Base-by-base conservation (phyloP, 1,140 invertebrate species). In the Drosophila simulans region DNA sequence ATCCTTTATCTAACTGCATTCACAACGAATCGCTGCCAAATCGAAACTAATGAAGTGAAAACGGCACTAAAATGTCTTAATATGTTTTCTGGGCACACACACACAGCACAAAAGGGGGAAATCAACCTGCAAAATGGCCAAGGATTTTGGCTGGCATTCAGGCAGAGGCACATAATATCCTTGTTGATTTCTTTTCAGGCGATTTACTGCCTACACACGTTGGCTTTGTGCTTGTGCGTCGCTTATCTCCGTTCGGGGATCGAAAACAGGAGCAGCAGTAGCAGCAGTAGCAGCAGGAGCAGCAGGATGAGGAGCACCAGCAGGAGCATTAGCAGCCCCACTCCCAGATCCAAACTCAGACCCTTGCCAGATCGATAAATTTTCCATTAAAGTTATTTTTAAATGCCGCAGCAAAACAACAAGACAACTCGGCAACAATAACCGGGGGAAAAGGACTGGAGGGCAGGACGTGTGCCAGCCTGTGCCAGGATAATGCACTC, bases 301-400 rank as follows among this genome's bases (percentile, higher is more conserved):
- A 13, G 20, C 45, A 15, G 15, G 15, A 52, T 45, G 25, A 22
- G 25, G 34, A 56, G 48, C 17, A 62, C 49, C 13, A 37, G 11
- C 8, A 37, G 35, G 34, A 56, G 52, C 22, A 62, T 58, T 39
- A 39, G 37, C 37, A 39, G 37, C 37, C 42, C 27, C 43, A 22
- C 10, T 5, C 20, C 39, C 20, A 13, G 13, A 22, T 17, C 43
- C 42, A 20, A 15, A 31, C 39, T 17, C 45, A 34, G 40, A 40
- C 42, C 56, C 45, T 49, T 63, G 70, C 57, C 77, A 85, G 80
- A 84, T 91, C 89, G 89, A 91, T 91, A 91, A 89, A 91, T 90
- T 91, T 91, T 77, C 89, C 89, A 91, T 91, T 91, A 91, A 91
- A 89, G 89, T 91, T 91, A 91, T 91, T 91, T 91, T 91, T 91